Evolutionary conservation across 2,888 invertebrate genomes (phyloP).

Genomic region (Apodemia duryi): DNA sequence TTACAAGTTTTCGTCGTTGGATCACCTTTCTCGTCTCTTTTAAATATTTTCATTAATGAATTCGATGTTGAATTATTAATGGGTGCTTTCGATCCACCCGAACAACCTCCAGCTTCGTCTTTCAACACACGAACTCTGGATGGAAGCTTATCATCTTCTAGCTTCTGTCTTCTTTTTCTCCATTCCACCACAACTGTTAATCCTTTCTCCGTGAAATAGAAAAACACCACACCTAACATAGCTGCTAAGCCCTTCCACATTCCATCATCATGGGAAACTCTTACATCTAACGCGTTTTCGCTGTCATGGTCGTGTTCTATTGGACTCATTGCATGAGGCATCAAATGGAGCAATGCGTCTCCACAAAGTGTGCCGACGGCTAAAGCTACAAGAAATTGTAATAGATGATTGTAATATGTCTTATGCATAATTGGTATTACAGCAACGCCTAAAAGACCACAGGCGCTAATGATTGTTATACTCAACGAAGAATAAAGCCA

Average conservation of each 20-base stretch:
- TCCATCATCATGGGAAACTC: slow-evolving; percentile 80
- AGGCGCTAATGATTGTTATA: slow-evolving; percentile 90
- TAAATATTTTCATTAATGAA: slow-evolving; percentile 64
- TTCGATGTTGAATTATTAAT: slow-evolving; percentile 61
- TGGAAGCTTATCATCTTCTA: slow-evolving; percentile 82
- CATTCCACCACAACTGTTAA: slow-evolving; percentile 89
- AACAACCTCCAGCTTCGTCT: slow-evolving; percentile 78
- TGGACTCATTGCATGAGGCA: slow-evolving; percentile 89
- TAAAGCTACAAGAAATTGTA: slow-evolving; percentile 94
- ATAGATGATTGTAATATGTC: slow-evolving; percentile 90
- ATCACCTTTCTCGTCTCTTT: slow-evolving; percentile 61
- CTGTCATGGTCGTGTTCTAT: slow-evolving; percentile 42
- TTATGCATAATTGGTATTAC: slow-evolving; percentile 95
- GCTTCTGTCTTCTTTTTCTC: slow-evolving; percentile 86
- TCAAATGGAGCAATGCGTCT: slow-evolving; percentile 93
- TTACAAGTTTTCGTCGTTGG: slow-evolving; percentile 86
- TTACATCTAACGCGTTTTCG: slow-evolving; percentile 34
- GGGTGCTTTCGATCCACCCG: slow-evolving; percentile 57
- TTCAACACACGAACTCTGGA: slow-evolving; percentile 86
- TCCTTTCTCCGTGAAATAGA: slow-evolving; percentile 93
- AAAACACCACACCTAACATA: slow-evolving; percentile 90
- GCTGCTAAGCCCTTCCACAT: slow-evolving; percentile 93
- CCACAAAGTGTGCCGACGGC: slow-evolving; percentile 95
- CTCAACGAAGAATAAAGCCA: slow-evolving; percentile 92
- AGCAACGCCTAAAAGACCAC: slow-evolving; percentile 92